Conservation (phyloP, 2,113 vertebrate genomes). For the Odontophorus gujanensis region DNA sequence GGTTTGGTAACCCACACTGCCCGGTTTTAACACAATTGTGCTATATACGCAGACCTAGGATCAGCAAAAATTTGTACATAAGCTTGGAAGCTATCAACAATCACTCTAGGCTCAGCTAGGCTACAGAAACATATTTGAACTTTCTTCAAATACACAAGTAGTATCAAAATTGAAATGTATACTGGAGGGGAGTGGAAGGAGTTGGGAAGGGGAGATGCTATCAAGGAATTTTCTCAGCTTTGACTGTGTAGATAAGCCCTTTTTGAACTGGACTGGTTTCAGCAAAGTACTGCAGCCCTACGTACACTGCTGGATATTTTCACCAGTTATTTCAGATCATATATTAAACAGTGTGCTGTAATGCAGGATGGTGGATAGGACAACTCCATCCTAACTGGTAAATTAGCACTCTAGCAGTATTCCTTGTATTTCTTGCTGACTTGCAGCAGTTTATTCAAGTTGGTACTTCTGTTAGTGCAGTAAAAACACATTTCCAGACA, state of each 20-base stretch:
- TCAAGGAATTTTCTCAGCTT: background rate
- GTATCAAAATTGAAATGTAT: background rate
- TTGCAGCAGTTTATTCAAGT: background rate
- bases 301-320: background rate
- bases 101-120: background rate
- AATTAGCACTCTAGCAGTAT: background rate
- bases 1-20: background rate
- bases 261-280: background rate
- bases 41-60: background rate
- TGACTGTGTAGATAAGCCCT: rapidly evolving
- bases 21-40: background rate
- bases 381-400: background rate
- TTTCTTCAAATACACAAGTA: background rate
- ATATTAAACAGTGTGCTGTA: background rate
- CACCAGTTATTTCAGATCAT: background rate
- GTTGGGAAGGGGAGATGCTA: background rate
- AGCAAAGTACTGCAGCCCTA: background rate
- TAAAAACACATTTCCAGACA: background rate
- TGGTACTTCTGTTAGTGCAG: background rate
- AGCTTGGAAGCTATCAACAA: background rate
- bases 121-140: background rate
- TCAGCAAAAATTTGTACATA: background rate
- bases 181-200: background rate
- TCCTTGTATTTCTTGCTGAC: background rate
- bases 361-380: background rate